phyloP scores from a whole-genome alignment of 1,140 invertebrate genomes.

The Drosophila persimilis region DNA sequence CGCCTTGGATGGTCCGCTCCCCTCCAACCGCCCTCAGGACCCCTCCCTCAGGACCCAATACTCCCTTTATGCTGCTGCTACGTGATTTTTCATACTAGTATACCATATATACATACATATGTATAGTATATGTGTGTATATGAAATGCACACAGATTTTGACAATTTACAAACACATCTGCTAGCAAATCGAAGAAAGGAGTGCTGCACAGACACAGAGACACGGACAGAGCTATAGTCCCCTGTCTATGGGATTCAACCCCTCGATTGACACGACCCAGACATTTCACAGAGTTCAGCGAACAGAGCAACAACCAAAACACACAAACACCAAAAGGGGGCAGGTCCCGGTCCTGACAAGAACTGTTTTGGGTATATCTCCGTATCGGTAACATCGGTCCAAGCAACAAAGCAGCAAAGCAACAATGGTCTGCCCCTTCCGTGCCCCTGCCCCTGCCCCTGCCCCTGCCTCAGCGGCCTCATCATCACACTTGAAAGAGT shows the following conservation, averaged over 20 bases:
- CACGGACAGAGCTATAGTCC: not conserved
- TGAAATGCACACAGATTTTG: slow-evolving; percentile 78
- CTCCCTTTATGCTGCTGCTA: slow-evolving; percentile 26
- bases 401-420: slow-evolving; percentile 20
- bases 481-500: slow-evolving; percentile 81
- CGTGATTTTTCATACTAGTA: slow-evolving; percentile 68
- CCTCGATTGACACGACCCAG: slow-evolving; percentile 42
- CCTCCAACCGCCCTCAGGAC: not conserved
- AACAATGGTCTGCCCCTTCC: not conserved
- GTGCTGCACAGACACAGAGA: not conserved
- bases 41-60: not conserved
- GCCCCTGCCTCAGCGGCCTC: slow-evolving; percentile 45
- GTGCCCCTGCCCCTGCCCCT: not conserved
- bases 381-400: slow-evolving; percentile 21
- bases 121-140: too few species aligned
- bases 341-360: slow-evolving; percentile 47
- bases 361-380: slow-evolving; percentile 14
- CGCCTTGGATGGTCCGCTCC: too few species aligned
- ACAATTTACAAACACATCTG: slow-evolving; percentile 79
- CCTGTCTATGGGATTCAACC: slow-evolving; percentile 45
- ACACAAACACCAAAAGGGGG: slow-evolving; percentile 31
- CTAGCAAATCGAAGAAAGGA: slow-evolving; percentile 70
- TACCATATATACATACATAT: too few species aligned
- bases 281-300: slow-evolving; percentile 36
- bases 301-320: slow-evolving; percentile 2